These are phyloP conservation scores for Cheiracanthium punctorium DNA, from an alignment of 2,888 invertebrate species.

Conservation along the genomic window DNA sequence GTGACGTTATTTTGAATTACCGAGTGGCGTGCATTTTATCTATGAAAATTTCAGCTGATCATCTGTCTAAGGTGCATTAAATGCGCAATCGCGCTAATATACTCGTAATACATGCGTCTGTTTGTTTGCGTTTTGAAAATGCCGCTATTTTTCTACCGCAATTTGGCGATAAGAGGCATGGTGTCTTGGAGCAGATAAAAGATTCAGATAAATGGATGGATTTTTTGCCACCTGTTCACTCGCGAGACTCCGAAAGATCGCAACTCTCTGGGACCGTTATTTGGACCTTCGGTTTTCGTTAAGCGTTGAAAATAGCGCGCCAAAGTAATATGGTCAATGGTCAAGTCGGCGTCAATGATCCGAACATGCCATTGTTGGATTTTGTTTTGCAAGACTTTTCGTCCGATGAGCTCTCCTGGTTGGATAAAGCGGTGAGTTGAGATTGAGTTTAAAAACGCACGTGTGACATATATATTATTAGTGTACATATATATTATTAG, in stretches of 20 bases:
- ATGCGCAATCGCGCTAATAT: not conserved
- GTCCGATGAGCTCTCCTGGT: conserved; percentile 49
- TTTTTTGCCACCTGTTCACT: conserved; percentile 35
- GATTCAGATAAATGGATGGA: conserved; percentile 37
- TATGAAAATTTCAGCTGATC: too few species aligned
- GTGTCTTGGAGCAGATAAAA: not conserved
- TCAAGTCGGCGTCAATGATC: not conserved
- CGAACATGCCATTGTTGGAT: conserved; percentile 43
- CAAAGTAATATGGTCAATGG: conserved; percentile 39
- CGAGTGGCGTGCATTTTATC: too few species aligned
- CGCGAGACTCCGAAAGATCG: not conserved
- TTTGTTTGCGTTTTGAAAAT: conserved; percentile 26
- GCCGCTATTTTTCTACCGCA: conserved; percentile 31
- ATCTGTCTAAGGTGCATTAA: not conserved
- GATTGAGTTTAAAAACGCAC: too few species aligned
- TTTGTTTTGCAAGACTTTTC: conserved; percentile 51
- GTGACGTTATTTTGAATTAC: too few species aligned
- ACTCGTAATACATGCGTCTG: not conserved
- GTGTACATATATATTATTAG: too few species aligned
- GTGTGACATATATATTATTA: too few species aligned
- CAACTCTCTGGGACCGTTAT: not conserved
- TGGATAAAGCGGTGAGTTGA: conserved; percentile 40
- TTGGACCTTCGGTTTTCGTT: not conserved
- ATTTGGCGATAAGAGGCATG: not conserved
- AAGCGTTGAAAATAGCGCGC: not conserved